Percentiles rank a stretch among this genome's conserved stretches.
These are phyloP conservation scores for Gibbula magus DNA, from an alignment of 2,888 invertebrate genomes.

Conservation along the genomic window DNA sequence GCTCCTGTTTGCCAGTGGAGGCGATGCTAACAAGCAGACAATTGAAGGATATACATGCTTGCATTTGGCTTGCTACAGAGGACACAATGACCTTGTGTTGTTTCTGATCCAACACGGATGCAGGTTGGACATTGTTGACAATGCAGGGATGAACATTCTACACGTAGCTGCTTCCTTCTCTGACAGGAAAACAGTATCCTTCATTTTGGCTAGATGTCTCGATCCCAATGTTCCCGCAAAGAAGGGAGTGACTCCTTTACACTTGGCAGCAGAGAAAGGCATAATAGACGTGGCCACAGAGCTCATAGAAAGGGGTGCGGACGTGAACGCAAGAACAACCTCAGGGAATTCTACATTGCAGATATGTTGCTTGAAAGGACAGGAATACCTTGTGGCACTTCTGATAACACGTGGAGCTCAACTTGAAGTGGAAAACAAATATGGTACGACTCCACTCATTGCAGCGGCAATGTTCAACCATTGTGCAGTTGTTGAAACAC, in stretches of 20 bases:
- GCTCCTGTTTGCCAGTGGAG: neutral
- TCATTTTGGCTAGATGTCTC: neutral
- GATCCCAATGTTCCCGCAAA: neutral
- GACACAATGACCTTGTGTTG: neutral
- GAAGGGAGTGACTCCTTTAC: neutral
- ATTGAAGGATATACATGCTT: neutral
- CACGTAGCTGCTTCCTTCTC: neutral
- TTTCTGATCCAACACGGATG: neutral
- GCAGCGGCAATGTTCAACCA: neutral
- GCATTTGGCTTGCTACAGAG: neutral
- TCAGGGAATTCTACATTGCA: neutral
- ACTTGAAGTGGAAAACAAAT: neutral
- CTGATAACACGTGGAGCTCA: neutral
- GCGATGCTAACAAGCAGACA: neutral
- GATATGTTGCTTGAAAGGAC: neutral
- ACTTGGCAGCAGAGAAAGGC: neutral
- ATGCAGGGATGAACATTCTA: neutral
- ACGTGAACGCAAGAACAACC: neutral
- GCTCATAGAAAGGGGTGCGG: neutral
- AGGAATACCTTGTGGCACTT: neutral
- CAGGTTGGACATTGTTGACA: neutral
- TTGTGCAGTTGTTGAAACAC: neutral
- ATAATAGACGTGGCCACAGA: neutral
- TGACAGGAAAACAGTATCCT: neutral
- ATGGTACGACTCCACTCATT: neutral